phyloP scores from a whole-genome alignment of 2,888 invertebrate genomes.

The Mythimna impura region DNA sequence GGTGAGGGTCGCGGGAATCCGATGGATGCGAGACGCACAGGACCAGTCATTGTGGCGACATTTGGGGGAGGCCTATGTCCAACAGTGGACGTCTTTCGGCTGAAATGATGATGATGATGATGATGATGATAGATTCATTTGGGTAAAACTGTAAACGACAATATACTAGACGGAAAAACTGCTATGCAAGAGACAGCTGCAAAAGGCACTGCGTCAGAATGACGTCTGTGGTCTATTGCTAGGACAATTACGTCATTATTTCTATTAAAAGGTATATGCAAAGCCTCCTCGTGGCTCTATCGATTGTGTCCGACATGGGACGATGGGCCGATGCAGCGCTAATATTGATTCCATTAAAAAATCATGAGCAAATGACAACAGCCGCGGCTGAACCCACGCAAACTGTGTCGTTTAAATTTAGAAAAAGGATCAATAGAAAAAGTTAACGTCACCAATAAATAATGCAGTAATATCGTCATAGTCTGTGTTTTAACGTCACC shows the following conservation, averaged over 20 bases:
- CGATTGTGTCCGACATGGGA: slow-evolving; percentile 1
- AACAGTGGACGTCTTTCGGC: no score
- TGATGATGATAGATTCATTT: no score
- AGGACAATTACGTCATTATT: slow-evolving; percentile 47
- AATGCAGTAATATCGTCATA: slow-evolving; percentile 40
- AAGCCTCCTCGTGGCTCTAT: slow-evolving; percentile 19
- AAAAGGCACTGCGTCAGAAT: slow-evolving; percentile 46
- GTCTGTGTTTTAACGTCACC: neutral
- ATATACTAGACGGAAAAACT: slow-evolving; percentile 12
- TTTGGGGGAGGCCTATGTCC: no score
- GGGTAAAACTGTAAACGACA: neutral
- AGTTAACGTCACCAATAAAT: slow-evolving; percentile 23
- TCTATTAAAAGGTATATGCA: slow-evolving; percentile 42
- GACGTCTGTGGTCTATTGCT: slow-evolving; percentile 37
- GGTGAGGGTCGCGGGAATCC: no score
- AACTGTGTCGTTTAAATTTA: slow-evolving; percentile 46
- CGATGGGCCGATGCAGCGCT: slow-evolving; percentile 30
- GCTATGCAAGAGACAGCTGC: slow-evolving; percentile 33
- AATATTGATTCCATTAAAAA: slow-evolving; percentile 54
- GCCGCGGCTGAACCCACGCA: slow-evolving; percentile 13
- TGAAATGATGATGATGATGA: no score
- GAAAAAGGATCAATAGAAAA: slow-evolving; percentile 42
- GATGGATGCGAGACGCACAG: no score
- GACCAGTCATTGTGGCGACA: no score
- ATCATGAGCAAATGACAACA: slow-evolving; percentile 40